phyloP scores from a whole-genome alignment of 2,797 vertebrate genomes.

The Chelidonichthys spinosus region DNA sequence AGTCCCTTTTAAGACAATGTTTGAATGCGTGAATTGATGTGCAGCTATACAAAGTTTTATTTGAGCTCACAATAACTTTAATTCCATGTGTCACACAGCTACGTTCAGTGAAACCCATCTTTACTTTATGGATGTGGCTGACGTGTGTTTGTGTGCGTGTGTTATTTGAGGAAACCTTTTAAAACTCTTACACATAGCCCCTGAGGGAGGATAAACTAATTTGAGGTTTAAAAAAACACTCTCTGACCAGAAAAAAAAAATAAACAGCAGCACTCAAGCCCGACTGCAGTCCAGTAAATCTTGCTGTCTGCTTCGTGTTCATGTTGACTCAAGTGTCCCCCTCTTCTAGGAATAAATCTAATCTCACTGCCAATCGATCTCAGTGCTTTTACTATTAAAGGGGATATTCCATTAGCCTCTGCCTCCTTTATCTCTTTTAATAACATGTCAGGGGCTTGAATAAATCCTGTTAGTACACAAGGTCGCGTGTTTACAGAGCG shows the following conservation, averaged over 20 bases:
- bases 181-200: constrained; percentile 66
- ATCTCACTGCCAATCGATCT: constrained; percentile 61
- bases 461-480: constrained; percentile 17
- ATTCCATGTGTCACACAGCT: constrained; percentile 30
- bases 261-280: constrained; percentile 68
- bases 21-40: constrained; percentile 1
- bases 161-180: constrained; percentile 66
- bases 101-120: constrained; percentile 29
- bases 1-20: not conserved
- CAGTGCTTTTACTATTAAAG: constrained; percentile 55
- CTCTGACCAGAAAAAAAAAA: constrained; percentile 64
- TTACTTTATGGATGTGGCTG: constrained; percentile 43
- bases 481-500: constrained; percentile 57
- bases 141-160: constrained; percentile 12
- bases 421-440: constrained; percentile 57
- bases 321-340: constrained; percentile 69
- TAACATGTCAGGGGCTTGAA: constrained; percentile 65
- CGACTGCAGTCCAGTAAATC: constrained; percentile 62
- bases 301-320: constrained; percentile 52
- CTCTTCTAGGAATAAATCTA: constrained; percentile 65
- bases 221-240: constrained; percentile 65
- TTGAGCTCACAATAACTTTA: constrained; percentile 5
- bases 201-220: constrained; percentile 74
- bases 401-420: constrained; percentile 60
- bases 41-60: not conserved